phyloP scores from a whole-genome alignment of 2,888 invertebrate species.

The Dicranocentrus wangi region DNA sequence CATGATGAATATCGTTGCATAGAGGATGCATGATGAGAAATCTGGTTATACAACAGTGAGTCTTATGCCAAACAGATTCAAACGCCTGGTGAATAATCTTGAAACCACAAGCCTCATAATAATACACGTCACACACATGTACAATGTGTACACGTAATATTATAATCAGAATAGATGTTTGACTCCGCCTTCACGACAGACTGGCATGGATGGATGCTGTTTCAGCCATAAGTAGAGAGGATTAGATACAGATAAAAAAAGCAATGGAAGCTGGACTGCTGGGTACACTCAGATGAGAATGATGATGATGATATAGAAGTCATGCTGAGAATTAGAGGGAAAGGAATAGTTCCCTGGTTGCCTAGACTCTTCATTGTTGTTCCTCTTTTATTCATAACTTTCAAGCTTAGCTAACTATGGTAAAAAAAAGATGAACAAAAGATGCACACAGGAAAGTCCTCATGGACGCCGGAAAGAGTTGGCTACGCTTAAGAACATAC shows the following conservation, averaged over 20 bases:
- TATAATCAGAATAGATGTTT: no score
- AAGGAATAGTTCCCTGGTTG: conserved; percentile 23
- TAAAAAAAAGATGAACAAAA: conserved; percentile 31
- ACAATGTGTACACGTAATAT: neutral
- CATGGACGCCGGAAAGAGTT: conserved; percentile 60
- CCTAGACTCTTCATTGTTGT: conserved; percentile 38
- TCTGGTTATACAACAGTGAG: no score
- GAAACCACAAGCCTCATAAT: neutral
- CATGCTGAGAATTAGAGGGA: conserved; percentile 48
- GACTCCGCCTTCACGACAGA: no score
- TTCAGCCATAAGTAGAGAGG: neutral
- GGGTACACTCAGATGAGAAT: conserved; percentile 12
- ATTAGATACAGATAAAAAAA: conserved; percentile 26
- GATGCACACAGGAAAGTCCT: conserved; percentile 34
- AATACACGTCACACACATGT: neutral
- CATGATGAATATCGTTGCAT: no score
- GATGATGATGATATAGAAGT: conserved; percentile 17
- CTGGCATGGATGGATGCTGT: no score
- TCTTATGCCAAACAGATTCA: no score
- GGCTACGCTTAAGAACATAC: conserved; percentile 51
- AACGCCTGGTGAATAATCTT: neutral
- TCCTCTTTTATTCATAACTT: conserved; percentile 4
- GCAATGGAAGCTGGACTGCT: conserved; percentile 45
- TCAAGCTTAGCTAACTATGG: conserved; percentile 9
- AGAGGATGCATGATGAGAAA: no score